Percentiles rank a stretch among this genome's conserved stretches.
These are phyloP conservation scores for Passerina amoena DNA, from an alignment of 2,113 vertebrate species.

Conservation along the genomic window DNA sequence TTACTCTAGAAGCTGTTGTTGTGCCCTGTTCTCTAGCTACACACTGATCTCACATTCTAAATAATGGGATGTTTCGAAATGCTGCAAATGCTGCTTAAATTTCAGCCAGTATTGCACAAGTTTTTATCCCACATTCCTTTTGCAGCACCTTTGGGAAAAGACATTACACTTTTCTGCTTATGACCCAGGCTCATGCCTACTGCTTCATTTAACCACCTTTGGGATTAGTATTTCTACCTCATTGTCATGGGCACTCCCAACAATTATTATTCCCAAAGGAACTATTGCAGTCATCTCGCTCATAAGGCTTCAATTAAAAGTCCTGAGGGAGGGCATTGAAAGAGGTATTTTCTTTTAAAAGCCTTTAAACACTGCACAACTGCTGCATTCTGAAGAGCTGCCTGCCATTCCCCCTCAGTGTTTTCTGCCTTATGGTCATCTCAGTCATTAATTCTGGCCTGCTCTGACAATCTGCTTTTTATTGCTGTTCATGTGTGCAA, in stretches of 20 bases:
- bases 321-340: neutral
- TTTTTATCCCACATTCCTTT: neutral
- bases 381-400: neutral
- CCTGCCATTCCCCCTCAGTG: neutral
- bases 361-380: neutral
- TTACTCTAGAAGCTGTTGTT: neutral
- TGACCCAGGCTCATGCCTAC: neutral
- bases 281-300: neutral
- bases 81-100: neutral
- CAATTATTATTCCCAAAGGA: slow-evolving; percentile 18
- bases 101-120: neutral
- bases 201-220: neutral
- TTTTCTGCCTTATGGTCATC: neutral
- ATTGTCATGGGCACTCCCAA: neutral
- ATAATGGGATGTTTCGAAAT: neutral
- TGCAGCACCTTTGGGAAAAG: neutral
- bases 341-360: slow-evolving; percentile 30
- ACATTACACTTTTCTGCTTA: neutral
- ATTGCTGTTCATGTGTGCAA: neutral
- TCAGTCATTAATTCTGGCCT: neutral
- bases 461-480: neutral
- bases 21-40: neutral
- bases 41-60: neutral
- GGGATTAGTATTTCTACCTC: neutral
- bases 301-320: slow-evolving; percentile 39